Percentiles rank a stretch among this genome's conserved stretches.
Conservation (phyloP, 1,140 invertebrate genomes). For the Pteromalus puparum region DNA sequence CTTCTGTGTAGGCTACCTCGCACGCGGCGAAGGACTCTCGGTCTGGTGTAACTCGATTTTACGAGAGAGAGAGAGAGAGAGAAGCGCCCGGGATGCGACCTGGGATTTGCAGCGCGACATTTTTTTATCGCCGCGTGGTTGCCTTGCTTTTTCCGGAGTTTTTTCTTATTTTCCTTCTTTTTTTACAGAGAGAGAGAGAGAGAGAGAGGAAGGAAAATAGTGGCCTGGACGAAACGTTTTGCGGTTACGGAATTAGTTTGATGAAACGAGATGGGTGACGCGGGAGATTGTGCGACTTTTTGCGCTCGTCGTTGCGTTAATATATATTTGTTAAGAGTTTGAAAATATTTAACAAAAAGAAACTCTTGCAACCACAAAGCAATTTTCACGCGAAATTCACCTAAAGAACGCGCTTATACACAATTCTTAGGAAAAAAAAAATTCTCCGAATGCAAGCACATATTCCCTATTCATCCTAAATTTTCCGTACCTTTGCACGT, state of each 20-base stretch:
- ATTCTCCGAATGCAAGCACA: neutral
- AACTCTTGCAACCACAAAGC: neutral
- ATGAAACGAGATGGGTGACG: neutral
- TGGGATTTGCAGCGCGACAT: neutral
- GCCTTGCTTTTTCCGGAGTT: neutral
- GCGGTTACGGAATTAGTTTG: neutral
- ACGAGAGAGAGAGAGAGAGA: neutral
- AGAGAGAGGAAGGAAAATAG: neutral
- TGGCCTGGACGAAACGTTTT: neutral
- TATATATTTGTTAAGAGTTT: neutral
- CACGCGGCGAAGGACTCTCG: neutral
- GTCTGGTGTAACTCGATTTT: conserved; percentile 36
- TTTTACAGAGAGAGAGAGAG: no score
- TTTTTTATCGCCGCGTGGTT: neutral
- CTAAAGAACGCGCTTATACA: neutral
- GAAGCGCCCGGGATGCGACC: neutral
- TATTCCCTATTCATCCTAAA: neutral
- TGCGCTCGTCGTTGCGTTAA: neutral
- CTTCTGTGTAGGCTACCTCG: neutral
- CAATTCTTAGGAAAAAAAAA: neutral
- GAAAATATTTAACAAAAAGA: neutral
- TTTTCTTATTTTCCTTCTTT: neutral
- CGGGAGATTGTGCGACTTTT: neutral
- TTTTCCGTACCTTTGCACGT: neutral
- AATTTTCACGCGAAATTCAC: neutral